These are phyloP conservation scores for Drosophila malerkotliana DNA, from an alignment of 1,140 invertebrate genomes.

Conservation along the genomic window DNA sequence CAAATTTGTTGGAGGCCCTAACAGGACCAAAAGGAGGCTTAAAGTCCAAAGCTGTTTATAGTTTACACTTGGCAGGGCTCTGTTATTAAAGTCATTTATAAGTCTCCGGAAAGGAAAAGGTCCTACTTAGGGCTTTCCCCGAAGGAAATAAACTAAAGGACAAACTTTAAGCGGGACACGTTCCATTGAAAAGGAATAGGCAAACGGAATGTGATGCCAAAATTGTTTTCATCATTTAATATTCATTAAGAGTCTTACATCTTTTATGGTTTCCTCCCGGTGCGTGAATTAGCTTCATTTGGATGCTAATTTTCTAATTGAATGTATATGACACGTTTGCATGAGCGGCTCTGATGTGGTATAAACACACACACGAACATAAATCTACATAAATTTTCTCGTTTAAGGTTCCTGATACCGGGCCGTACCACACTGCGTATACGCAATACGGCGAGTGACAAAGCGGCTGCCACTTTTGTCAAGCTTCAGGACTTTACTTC, in stretches of 20 bases:
- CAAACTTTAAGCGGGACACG: neutral
- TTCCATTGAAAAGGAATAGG: slow-evolving; percentile 14
- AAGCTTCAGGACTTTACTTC: slow-evolving; percentile 47
- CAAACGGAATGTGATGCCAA: slow-evolving; percentile 11
- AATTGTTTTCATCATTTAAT: slow-evolving; percentile 36
- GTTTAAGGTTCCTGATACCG: neutral
- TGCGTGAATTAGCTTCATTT: slow-evolving; percentile 60
- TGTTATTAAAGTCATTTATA: slow-evolving; percentile 38
- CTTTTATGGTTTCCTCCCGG: slow-evolving; percentile 26
- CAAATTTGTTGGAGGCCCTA: neutral
- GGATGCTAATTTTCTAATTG: slow-evolving; percentile 69
- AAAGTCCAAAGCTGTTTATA: slow-evolving; percentile 49
- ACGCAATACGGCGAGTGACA: slow-evolving; percentile 67
- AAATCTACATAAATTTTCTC: slow-evolving; percentile 57
- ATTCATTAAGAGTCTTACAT: slow-evolving; percentile 42
- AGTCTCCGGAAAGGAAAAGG: slow-evolving; percentile 16
- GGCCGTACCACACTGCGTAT: slow-evolving; percentile 55
- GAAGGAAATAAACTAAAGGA: neutral
- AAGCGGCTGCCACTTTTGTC: slow-evolving; percentile 39
- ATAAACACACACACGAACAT: slow-evolving; percentile 22
- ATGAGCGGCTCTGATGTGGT: slow-evolving; percentile 1
- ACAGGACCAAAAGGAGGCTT: neutral
- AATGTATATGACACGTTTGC: slow-evolving; percentile 33
- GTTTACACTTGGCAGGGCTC: slow-evolving; percentile 31
- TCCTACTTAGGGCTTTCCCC: neutral